Evolutionary conservation across 2,888 invertebrate genomes (phyloP).

Genomic region (Laothoe populi): DNA sequence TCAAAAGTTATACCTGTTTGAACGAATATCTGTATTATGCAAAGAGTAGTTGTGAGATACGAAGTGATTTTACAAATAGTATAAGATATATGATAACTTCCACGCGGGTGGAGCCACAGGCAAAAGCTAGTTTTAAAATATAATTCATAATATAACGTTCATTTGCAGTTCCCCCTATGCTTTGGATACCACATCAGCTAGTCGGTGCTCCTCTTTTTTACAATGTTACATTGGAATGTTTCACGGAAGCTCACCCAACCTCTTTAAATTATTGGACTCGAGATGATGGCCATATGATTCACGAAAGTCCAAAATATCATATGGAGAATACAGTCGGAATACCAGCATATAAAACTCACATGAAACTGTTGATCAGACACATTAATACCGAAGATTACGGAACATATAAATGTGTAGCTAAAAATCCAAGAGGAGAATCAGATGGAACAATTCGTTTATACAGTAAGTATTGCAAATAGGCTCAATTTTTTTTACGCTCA

Average conservation of each 20-base stretch:
- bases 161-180: slow-evolving; percentile 94
- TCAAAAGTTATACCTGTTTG: too few species aligned
- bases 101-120: too few species aligned
- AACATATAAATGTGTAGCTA: slow-evolving; percentile 94
- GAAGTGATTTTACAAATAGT: too few species aligned
- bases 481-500: too few species aligned
- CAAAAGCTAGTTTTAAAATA: too few species aligned
- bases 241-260: slow-evolving; percentile 95
- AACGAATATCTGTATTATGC: too few species aligned
- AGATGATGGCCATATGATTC: slow-evolving; percentile 95
- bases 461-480: slow-evolving; percentile 86
- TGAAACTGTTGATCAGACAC: slow-evolving; percentile 92
- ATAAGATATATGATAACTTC: too few species aligned
- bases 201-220: slow-evolving; percentile 93
- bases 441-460: slow-evolving; percentile 95
- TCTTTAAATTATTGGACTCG: slow-evolving; percentile 96
- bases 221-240: slow-evolving; percentile 94
- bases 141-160: slow-evolving; percentile 16
- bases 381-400: slow-evolving; percentile 93
- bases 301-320: slow-evolving; percentile 92
- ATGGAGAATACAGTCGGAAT: slow-evolving; percentile 88
- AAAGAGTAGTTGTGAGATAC: too few species aligned
- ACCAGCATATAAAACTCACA: slow-evolving; percentile 93
- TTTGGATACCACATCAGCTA: slow-evolving; percentile 95
- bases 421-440: slow-evolving; percentile 95